A percentile compares a stretch with the other conserved stretches of the same genome.
These are phyloP conservation scores for Shargacucullia verbasci DNA, from an alignment of 2,888 invertebrate genomes.

Conservation along the genomic window DNA sequence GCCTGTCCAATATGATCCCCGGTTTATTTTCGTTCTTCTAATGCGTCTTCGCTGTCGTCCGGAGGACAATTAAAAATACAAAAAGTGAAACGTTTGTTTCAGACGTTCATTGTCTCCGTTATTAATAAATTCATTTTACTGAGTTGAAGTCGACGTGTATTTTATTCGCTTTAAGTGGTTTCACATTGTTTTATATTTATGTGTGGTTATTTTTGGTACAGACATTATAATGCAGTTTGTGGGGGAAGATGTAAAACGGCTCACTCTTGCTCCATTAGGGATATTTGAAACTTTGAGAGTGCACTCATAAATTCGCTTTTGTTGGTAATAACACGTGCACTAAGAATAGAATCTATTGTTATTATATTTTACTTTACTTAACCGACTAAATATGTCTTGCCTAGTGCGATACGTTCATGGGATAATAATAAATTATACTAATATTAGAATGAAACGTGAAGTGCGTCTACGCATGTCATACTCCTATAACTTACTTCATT, in stretches of 20 bases:
- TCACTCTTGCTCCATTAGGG: constrained; percentile 88
- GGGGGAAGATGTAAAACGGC: constrained; percentile 87
- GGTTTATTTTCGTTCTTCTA: constrained; percentile 88
- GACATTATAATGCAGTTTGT: constrained; percentile 89
- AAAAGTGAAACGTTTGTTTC: constrained; percentile 88
- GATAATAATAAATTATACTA: constrained; percentile 28
- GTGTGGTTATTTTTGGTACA: constrained; percentile 87
- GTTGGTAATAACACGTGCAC: constrained; percentile 81
- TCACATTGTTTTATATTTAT: constrained; percentile 90
- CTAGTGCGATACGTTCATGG: constrained; percentile 12
- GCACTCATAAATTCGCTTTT: constrained; percentile 87
- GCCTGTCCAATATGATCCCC: constrained; percentile 85
- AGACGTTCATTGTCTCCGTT: constrained; percentile 89
- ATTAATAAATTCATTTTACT: constrained; percentile 89
- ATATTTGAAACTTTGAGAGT: constrained; percentile 88
- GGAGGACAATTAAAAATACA: constrained; percentile 89
- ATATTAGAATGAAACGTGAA: constrained; percentile 11
- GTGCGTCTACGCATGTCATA: constrained; percentile 10
- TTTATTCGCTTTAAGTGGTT: constrained; percentile 90
- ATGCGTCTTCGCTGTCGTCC: constrained; percentile 86
- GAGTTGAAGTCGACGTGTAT: constrained; percentile 88
- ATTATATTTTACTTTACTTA: constrained; percentile 59
- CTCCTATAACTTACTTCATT: no score
- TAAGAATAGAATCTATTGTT: constrained; percentile 80
- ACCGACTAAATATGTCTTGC: constrained; percentile 38